Evolutionary conservation across 2,113 vertebrate species (phyloP), one percentile per base, ranked within the genome.

Genomic region (Myanophis thanlyinensis): DNA sequence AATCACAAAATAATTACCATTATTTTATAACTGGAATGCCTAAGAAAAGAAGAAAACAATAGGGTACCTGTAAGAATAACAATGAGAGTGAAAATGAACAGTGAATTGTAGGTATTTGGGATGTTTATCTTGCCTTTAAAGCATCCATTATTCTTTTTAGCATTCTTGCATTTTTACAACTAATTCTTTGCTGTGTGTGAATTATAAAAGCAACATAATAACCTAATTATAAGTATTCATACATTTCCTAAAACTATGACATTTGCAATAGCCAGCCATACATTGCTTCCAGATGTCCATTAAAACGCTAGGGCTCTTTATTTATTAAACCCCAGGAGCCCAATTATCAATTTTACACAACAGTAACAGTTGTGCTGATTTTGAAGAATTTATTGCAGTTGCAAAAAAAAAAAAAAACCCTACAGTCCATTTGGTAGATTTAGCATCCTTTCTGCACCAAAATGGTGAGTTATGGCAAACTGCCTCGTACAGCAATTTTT

Each of bases 331-430:
- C 94, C 80, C n/a, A 80, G 62, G 44, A 91, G 90, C 67, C 92
- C 93, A 92, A 90, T 89, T 92, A 90, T 48, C 54, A 93, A 30
- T 92, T 80, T 91, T 91, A 90, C 40, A 51, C 87, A 91, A 92
- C 5, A 35, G 67, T 47, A 67, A 91, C 56, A 80, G 48, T 51
- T 91, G 30, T 91, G 93, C 47, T 94, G 85, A 93, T 92, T 84
- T 89, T 90, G 88, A 92, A 94, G 48, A 67, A 89, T 73, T 5
- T 51, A 22, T 96, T 94, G 93, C 73, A 93, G 96, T 94, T 93
- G 93, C 95, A 92, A 90, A 80, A 91, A 92, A 93, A 67, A 62
- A 59, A 54, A 59, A 62, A 30, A 27, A 9, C 1, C 11, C 91
- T 86, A 10, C 87, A 95, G 67, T 84, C 44, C 52, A 94, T 93